phyloP scores from a whole-genome alignment of 2,113 vertebrate genomes.

The Leptocoma aspasia region DNA sequence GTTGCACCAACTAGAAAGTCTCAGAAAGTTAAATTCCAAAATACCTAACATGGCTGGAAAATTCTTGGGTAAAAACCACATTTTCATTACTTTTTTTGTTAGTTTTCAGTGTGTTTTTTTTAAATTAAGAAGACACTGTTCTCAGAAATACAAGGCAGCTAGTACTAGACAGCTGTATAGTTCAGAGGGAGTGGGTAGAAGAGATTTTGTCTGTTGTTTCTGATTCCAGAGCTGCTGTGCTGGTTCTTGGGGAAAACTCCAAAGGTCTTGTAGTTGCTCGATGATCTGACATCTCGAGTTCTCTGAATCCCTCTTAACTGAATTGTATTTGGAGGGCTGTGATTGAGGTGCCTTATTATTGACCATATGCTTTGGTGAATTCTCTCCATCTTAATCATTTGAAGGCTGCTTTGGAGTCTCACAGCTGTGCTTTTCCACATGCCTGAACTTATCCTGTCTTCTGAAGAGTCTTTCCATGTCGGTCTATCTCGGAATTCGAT shows the following conservation, averaged over 20 bases:
- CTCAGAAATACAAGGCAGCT: background rate
- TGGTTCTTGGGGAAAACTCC: background rate
- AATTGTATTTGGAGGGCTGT: background rate
- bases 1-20: background rate
- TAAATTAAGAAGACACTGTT: background rate
- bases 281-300: background rate
- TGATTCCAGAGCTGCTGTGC: background rate
- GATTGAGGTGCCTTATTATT: background rate
- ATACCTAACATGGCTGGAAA: background rate
- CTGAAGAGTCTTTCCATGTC: background rate
- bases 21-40: background rate
- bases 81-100: background rate
- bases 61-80: background rate
- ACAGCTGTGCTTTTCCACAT: background rate
- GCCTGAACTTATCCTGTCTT: background rate
- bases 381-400: background rate
- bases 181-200: background rate
- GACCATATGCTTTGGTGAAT: background rate
- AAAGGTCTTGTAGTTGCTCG: background rate
- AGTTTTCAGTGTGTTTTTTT: background rate
- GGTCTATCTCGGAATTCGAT: background rate
- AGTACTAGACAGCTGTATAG: background rate
- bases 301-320: background rate
- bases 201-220: background rate
- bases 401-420: background rate